These are phyloP conservation scores for Agonopterix subpropinquella DNA, from an alignment of 2,888 invertebrate species.

Conservation along the genomic window DNA sequence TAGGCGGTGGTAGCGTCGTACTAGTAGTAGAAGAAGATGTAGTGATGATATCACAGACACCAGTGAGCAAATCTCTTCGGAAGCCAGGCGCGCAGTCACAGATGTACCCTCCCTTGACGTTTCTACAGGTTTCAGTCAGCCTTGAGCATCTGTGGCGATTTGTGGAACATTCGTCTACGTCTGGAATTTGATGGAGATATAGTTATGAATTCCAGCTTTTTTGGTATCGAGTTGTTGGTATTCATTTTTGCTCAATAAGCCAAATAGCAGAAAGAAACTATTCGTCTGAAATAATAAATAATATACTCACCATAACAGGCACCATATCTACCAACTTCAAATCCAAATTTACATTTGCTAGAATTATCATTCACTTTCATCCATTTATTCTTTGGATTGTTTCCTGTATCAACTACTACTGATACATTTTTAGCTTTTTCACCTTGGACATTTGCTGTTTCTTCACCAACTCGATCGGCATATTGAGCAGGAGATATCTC, in stretches of 20 bases:
- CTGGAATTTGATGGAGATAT: conserved; percentile 52
- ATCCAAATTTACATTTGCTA: conserved; percentile 63
- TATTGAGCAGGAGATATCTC: neutral
- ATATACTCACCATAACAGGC: conserved; percentile 73
- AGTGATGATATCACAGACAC: conserved; percentile 38
- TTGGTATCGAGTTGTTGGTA: too few relatives aligned
- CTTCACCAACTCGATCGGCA: conserved; percentile 24
- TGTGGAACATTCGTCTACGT: conserved; percentile 85
- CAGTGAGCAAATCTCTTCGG: conserved; percentile 74
- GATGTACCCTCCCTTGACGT: conserved; percentile 89
- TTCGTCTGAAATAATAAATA: too few relatives aligned
- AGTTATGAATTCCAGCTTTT: too few relatives aligned
- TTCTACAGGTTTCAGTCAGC: conserved; percentile 81
- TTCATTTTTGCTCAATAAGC: too few relatives aligned
- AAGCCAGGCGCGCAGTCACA: conserved; percentile 90
- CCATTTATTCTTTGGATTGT: conserved; percentile 46
- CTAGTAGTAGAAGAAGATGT: conserved; percentile 33
- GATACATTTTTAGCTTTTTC: conserved; percentile 39
- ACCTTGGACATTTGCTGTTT: conserved; percentile 31
- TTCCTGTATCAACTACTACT: conserved; percentile 35
- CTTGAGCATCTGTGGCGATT: conserved; percentile 75
- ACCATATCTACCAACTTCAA: conserved; percentile 69
- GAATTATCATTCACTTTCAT: conserved; percentile 36
- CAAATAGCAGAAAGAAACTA: too few relatives aligned
- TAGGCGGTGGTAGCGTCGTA: conserved; percentile 6